Evolutionary conservation across 1,140 invertebrate genomes (phyloP).

Genomic region (Pachypsylla venusta): DNA sequence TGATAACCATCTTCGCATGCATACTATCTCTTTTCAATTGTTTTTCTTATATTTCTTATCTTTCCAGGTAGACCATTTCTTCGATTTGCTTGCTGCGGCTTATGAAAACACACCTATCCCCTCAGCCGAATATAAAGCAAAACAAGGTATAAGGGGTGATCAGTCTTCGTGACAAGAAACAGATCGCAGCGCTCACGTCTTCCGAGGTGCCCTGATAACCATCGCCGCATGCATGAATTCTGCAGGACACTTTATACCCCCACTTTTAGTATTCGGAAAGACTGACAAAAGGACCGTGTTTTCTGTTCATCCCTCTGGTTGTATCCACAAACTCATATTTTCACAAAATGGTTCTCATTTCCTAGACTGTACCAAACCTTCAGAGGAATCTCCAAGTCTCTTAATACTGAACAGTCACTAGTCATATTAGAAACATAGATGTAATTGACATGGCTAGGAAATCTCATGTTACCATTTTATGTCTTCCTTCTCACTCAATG

Average conservation of each 20-base stretch:
- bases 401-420: background rate
- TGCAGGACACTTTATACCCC: background rate
- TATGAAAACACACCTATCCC: too few species aligned
- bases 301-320: background rate
- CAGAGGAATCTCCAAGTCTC: background rate
- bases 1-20: background rate
- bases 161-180: background rate
- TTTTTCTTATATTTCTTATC: too few species aligned
- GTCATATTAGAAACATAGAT: background rate
- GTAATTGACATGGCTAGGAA: background rate
- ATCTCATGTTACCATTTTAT: background rate
- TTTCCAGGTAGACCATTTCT: too few species aligned
- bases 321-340: background rate
- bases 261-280: background rate
- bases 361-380: background rate
- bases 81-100: too few species aligned
- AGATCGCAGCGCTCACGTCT: background rate
- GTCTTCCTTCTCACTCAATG: background rate
- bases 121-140: too few species aligned
- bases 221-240: background rate
- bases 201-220: background rate
- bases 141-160: too few species aligned
- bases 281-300: background rate
- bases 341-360: background rate
- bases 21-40: background rate